phyloP scores from a whole-genome alignment of 2,797 vertebrate genomes.

The Aplochiton taeniatus region DNA sequence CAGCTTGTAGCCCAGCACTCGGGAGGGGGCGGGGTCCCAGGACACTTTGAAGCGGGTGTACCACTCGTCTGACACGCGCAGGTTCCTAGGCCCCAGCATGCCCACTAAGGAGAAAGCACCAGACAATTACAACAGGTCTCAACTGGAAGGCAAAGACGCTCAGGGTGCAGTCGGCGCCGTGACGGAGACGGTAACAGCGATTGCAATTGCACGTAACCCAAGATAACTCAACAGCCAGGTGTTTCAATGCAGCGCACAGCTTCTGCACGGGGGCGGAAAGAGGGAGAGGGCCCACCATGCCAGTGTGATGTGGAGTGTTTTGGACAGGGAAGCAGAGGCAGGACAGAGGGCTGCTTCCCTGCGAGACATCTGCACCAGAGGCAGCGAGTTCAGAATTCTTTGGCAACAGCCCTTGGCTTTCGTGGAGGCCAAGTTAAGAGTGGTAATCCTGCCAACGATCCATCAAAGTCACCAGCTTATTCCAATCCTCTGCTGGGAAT shows the following conservation, averaged over 20 bases:
- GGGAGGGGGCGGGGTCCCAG: conserved; percentile 91
- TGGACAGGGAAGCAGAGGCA: conserved; percentile 38
- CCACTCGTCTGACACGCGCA: conserved; percentile 96
- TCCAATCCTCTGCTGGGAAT: conserved; percentile 34
- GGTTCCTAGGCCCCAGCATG: conserved; percentile 91
- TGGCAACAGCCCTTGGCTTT: conserved; percentile 40
- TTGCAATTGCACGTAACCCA: no score
- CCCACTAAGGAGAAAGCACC: conserved; percentile 78
- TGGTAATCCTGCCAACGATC: conserved; percentile 31
- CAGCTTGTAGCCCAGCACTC: conserved; percentile 93
- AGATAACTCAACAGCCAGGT: no score
- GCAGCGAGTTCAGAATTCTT: conserved; percentile 43
- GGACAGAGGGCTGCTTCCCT: conserved; percentile 25
- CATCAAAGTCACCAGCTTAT: conserved; percentile 38
- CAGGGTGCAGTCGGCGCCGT: no score
- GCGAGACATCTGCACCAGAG: conserved; percentile 31
- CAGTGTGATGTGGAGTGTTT: conserved; percentile 15
- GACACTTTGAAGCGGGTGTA: conserved; percentile 97
- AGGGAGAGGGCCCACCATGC: no score
- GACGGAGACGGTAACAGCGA: no score
- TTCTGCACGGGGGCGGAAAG: no score
- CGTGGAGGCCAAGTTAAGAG: conserved; percentile 40
- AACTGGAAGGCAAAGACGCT: background rate
- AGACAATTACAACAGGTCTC: conserved; percentile 26
- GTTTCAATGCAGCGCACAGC: no score